These are phyloP conservation scores for Noturus placidus DNA, from an alignment of 2,113 vertebrate species.

Conservation along the genomic window DNA sequence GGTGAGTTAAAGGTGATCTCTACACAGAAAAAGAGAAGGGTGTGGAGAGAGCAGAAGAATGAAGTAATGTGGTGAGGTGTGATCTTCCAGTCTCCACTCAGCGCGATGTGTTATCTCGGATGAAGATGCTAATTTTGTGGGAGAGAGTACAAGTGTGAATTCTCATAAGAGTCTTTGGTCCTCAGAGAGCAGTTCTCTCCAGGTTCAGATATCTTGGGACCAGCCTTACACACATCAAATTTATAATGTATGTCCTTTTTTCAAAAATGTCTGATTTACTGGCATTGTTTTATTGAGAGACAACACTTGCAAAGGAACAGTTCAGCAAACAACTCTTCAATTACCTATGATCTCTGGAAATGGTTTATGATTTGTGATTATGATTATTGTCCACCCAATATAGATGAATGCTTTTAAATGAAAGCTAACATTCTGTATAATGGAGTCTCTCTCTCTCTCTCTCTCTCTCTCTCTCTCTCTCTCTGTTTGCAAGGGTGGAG, in stretches of 20 bases:
- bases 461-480: neutral
- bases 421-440: neutral
- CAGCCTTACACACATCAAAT: neutral
- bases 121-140: no score
- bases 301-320: neutral
- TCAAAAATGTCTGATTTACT: neutral
- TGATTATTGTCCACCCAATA: neutral
- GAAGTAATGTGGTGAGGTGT: no score
- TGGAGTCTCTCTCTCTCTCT: neutral
- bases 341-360: neutral
- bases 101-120: no score
- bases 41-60: no score
- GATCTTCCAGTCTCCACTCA: no score
- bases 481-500: constrained; percentile 82
- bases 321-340: neutral
- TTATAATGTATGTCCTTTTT: neutral
- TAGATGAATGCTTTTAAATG: neutral
- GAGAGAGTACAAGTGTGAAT: no score
- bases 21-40: no score
- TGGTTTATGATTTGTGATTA: neutral
- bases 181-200: no score
- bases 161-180: no score
- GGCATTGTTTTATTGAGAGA: neutral
- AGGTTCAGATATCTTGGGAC: no score
- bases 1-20: no score